A percentile compares a stretch with the other conserved stretches of the same genome.
phyloP scores from a whole-genome alignment of 2,113 vertebrate genomes.

The Uria lomvia region DNA sequence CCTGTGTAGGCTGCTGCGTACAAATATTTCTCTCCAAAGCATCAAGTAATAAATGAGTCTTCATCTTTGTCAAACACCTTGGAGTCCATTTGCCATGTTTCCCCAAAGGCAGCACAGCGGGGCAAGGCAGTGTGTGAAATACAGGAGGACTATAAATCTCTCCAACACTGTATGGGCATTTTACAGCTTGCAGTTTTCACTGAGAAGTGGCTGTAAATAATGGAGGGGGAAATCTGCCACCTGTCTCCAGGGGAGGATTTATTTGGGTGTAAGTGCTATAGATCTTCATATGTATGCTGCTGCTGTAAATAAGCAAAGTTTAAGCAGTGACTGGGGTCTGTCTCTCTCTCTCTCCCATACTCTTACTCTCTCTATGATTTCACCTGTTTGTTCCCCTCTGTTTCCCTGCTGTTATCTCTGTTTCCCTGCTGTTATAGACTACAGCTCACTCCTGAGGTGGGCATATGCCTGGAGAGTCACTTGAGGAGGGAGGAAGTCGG shows the following conservation, averaged over 20 bases:
- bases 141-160: slow-evolving; percentile 62
- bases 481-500: not conserved
- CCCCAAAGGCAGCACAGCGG: slow-evolving; percentile 9
- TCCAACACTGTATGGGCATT: slow-evolving; percentile 45
- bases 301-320: slow-evolving; percentile 66
- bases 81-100: slow-evolving; percentile 31
- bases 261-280: slow-evolving; percentile 63
- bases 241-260: slow-evolving; percentile 65
- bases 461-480: not conserved
- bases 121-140: slow-evolving; percentile 41
- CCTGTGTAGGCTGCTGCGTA: not conserved
- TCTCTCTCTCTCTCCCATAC: not conserved
- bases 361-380: not conserved
- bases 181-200: slow-evolving; percentile 68
- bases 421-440: not conserved
- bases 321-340: not conserved
- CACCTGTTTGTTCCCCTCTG: not conserved
- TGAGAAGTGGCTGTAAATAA: slow-evolving; percentile 67
- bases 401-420: not conserved
- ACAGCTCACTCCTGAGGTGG: not conserved
- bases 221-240: slow-evolving; percentile 60
- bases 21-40: slow-evolving; percentile 52
- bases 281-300: slow-evolving; percentile 57
- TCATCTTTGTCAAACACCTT: slow-evolving; percentile 59
- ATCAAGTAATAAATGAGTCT: slow-evolving; percentile 46